Conservation (phyloP, 2,113 vertebrate species). For the Phylloscopus trochiloides region DNA sequence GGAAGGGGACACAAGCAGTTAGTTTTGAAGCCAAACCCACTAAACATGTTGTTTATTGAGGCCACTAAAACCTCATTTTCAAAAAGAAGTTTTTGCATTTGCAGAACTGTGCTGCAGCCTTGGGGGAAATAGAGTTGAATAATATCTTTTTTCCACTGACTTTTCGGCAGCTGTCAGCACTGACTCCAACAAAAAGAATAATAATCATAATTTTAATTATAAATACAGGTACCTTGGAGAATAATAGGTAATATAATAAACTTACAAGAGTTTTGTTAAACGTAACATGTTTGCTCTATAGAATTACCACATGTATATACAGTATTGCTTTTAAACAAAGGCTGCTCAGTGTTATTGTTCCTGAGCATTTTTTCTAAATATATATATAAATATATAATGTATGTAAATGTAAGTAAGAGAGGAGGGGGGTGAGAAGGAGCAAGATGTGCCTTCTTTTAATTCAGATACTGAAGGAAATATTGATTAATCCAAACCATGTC, state of each 20-base stretch:
- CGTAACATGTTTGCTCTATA: not conserved
- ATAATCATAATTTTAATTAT: not conserved
- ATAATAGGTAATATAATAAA: not conserved
- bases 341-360: not conserved
- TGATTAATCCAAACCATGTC: not conserved
- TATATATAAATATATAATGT: not conserved
- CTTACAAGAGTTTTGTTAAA: not conserved
- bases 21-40: slow-evolving; percentile 7
- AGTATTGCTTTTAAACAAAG: not conserved
- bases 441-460: not conserved
- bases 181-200: not conserved
- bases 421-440: not conserved
- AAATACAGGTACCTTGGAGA: not conserved
- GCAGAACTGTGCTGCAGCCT: not conserved
- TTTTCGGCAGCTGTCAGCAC: not conserved
- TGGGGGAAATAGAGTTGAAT: not conserved
- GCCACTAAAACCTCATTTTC: not conserved
- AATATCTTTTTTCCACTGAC: not conserved
- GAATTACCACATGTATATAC: not conserved
- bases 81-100: not conserved
- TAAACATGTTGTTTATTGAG: not conserved
- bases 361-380: not conserved
- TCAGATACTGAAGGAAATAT: not conserved
- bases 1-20: not conserved
- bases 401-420: not conserved